A percentile compares a stretch with the other conserved stretches of the same genome.
Evolutionary conservation across 2,888 invertebrate genomes (phyloP).

Genomic region (Ochropacha duplaris): DNA sequence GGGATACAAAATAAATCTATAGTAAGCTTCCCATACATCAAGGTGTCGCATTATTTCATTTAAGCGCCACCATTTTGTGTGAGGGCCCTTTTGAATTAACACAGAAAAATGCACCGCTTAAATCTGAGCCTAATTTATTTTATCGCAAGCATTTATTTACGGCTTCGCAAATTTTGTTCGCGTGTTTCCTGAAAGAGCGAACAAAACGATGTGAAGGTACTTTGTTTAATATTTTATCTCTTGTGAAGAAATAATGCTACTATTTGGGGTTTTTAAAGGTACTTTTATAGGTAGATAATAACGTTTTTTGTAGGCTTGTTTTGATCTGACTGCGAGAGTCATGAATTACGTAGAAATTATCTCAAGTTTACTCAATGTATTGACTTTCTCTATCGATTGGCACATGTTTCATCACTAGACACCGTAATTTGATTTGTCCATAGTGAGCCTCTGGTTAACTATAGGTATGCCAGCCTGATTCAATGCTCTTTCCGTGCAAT

Average conservation of each 20-base stretch:
- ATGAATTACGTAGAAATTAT: no score
- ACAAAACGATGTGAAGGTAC: conserved; percentile 10
- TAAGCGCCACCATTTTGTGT: conserved; percentile 30
- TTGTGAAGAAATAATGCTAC: not conserved
- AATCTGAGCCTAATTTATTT: conserved; percentile 44
- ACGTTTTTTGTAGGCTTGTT: no score
- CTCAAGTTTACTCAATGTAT: no score
- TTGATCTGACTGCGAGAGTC: no score
- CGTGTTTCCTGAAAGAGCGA: conserved; percentile 2
- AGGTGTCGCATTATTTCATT: conserved; percentile 27
- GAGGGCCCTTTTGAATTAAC: conserved; percentile 36
- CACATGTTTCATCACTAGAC: no score
- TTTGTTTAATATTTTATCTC: conserved; percentile 8
- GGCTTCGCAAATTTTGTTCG: conserved; percentile 5
- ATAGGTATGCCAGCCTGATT: no score
- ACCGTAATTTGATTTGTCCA: no score
- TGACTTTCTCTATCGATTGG: no score
- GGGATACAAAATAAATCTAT: conserved; percentile 27
- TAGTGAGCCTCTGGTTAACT: no score
- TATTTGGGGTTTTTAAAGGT: not conserved
- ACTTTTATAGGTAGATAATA: not conserved
- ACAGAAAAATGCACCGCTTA: conserved; percentile 41
- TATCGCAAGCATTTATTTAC: conserved; percentile 27
- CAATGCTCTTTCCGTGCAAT: no score
- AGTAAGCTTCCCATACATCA: conserved; percentile 25